Evolutionary conservation across 2,797 vertebrate genomes (phyloP), one percentile per base, ranked within the genome.

Genomic region (Sciurus carolinensis): DNA sequence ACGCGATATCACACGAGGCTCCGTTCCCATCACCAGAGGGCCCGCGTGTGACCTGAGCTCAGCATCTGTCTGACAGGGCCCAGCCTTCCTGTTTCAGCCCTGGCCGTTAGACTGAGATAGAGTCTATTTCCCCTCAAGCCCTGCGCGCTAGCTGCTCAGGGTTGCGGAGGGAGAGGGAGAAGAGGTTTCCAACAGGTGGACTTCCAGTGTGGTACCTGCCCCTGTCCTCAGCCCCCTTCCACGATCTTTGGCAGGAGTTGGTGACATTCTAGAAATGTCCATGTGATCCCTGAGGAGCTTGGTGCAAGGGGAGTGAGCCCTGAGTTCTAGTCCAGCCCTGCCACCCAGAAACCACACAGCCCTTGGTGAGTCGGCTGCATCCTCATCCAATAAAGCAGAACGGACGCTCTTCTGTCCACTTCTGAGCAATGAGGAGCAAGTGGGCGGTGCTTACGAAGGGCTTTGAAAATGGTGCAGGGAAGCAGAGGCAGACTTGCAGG

Each of bases 51-150:
- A 69, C 62, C 86, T 62, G 59, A 77, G 84, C 72, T 39, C 91
- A 50, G 67, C 44, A 44, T 89, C 57, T 95, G 82, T 72, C 67
- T 2, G 71, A 44, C 9, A 28, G 3, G 91, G 36, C n/a, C 36
- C 33, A 0, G 79, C 39, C 50, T 96, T 93, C 95, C 95, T 81
- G 83, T 66, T 67, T 57, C 54, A 12, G 59, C 57, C 17, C 24
- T 1, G 7, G 28, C 75, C 9, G 30, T 84, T 90, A 89, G 64
- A 33, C 3, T 4, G 44, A 89, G 86, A 67, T 26, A 44, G 50
- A 1, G 57, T 36, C 59, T 20, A 64, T 47, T 92, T 85, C 89
- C 93, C 1, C 0, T 13, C n/a, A 4, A 13, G 28, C 3, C 52
- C 10, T 1, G 28, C 1, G 8, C 15, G 8, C 11, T n/a, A 11